These are phyloP conservation scores for Sebastes aleutianus DNA, from an alignment of 2,797 vertebrate species.

Conservation along the genomic window DNA sequence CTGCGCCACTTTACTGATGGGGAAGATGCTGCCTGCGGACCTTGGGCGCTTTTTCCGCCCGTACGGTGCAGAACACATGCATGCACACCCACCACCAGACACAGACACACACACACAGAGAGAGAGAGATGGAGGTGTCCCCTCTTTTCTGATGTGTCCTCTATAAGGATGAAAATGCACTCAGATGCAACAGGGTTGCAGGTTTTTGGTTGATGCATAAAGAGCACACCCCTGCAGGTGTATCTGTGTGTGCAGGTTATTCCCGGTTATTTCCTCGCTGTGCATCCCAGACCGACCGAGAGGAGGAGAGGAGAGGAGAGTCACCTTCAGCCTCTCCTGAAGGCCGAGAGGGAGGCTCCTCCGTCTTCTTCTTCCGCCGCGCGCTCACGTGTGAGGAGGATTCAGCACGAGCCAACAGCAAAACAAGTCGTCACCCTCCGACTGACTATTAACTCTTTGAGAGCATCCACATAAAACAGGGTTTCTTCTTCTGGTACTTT, in stretches of 20 bases:
- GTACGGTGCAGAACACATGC: slow-evolving; percentile 97
- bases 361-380: slow-evolving; percentile 51
- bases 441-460: slow-evolving; percentile 53
- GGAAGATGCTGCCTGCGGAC: slow-evolving; percentile 88
- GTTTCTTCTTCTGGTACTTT: neutral
- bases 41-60: slow-evolving; percentile 93
- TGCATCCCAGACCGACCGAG: slow-evolving; percentile 71
- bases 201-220: neutral
- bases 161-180: neutral
- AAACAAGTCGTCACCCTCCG: slow-evolving; percentile 54
- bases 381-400: slow-evolving; percentile 54
- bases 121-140: neutral
- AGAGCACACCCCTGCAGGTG: too few relatives aligned
- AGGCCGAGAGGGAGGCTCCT: slow-evolving; percentile 68
- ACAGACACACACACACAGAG: neutral
- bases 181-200: neutral
- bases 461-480: neutral
- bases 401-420: slow-evolving; percentile 46
- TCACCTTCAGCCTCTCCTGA: slow-evolving; percentile 83
- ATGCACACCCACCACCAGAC: slow-evolving; percentile 83
- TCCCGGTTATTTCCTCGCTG: slow-evolving; percentile 35
- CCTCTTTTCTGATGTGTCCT: slow-evolving; percentile 19
- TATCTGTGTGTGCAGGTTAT: too few relatives aligned
- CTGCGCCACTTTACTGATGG: slow-evolving; percentile 82
- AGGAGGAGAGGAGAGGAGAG: slow-evolving; percentile 60